Base-by-base conservation (phyloP, 2,797 vertebrate species). In the Arrhamphus sclerolepis region DNA sequence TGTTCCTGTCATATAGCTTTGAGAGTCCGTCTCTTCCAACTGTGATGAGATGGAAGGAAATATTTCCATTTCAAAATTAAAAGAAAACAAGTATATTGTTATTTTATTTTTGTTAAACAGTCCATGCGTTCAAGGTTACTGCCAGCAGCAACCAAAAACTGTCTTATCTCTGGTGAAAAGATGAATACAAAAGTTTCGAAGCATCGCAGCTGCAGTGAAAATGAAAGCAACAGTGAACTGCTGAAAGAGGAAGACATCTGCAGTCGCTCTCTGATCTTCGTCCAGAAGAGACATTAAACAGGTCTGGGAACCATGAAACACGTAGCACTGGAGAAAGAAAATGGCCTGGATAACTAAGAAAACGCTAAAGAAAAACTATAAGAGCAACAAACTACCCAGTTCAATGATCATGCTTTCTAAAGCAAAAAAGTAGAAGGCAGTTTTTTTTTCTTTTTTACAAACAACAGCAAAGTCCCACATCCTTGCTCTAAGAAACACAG, bases 91-190 rank as follows among this genome's bases (percentile, higher is more conserved):
- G 53, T 64, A 66, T 38, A 63, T 58, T 66, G 61, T 77, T 65
- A 75, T 72, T 82, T 77, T 50, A 22, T n/a, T 26, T 75, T 70
- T 65, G 72, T 71, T 61, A 57, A 70, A 75, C 53, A 83, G 81
- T 81, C 81, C 79, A 34, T 62, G 68, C 28, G 67, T 81, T 75
- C 22, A 3, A 55, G 64, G 78, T 82, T 56, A 76, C 92, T 92
- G 92, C 93, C 92, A 90, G 93, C 93, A 93, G 92, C 79, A 61
- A 86, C 82, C 80, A 0, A 29, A 65, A 82, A 70, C 77, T 3
- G 10, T 34, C 31, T n/a, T 34, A 2, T 34, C 2, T 31, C 29
- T 34, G 34, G 47, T 66, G 44, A 77, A 46, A 56, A 72, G 62
- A 68, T 46, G 67, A 56, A 49, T 67, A 78, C 59, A 65, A 63